Base-by-base conservation (phyloP, 1,140 invertebrate species). In the Epicauta chinensis region DNA sequence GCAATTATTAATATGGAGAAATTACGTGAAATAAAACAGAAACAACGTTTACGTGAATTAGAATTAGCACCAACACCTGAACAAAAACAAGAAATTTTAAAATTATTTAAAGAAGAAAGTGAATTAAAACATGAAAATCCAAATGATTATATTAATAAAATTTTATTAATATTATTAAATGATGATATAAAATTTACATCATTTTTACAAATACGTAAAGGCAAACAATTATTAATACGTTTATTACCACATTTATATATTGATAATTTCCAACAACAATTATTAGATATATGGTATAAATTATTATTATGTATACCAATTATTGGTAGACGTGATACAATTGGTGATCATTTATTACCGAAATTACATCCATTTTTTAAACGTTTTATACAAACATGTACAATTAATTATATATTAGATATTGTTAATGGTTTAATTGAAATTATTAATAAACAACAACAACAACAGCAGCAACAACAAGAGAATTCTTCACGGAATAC, bases 131-230 rank as follows among this genome's bases (percentile, higher is more conserved):
- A 55, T 10, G 72, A 75, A 35, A 66, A 58, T 17, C 70, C 71
- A 39, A 62, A 73, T 0, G 81, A 80, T 39, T 66, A 80, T 12
- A 64, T 83, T 3, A 75, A 75, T 44, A 83, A 79, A 59, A 76
- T 85, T 46, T 76, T 81, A 39, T 69, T 77, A 0, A 80, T 80
- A 2, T 68, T 86, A 17, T 69, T 83, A 30, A 76, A 80, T 55
- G 80, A 83, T 6, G 82, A 84, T 44, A 23, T 23, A 23, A 77
- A 85, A 62, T 73, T 87, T 54, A 65, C 76, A 6, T 77, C 78
- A 59, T 80, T 84, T 73, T 68, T 87, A 55, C 80, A 77, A 59
- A 82, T 87, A 42, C 75, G 84, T 52, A 88, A 88, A 63, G 86
- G 84, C 64, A 82, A 84, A 74, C 83, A 85, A 66, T 66, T 83